These are phyloP conservation scores for Xyliphius kryptos DNA, from an alignment of 2,113 vertebrate species.

Conservation along the genomic window DNA sequence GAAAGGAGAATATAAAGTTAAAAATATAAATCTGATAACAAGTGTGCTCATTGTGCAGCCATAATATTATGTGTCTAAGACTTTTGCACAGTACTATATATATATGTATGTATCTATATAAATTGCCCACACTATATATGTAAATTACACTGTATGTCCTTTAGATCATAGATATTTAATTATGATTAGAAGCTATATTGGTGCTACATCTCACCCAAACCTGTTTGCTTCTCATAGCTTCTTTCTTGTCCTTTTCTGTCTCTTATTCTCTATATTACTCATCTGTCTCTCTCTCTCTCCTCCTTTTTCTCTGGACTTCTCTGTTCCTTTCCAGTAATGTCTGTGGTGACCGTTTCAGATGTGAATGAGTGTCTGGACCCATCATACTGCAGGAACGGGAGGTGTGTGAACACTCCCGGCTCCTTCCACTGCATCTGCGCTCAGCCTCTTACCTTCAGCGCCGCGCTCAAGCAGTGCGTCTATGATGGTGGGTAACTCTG, in stretches of 20 bases:
- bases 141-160: too few relatives aligned
- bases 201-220: slow-evolving; percentile 31
- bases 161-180: too few relatives aligned
- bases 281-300: slow-evolving; percentile 10
- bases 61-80: too few relatives aligned
- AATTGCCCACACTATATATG: too few relatives aligned
- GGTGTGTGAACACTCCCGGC: slow-evolving; percentile 81
- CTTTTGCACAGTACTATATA: too few relatives aligned
- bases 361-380: slow-evolving; percentile 85
- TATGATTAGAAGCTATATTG: not conserved
- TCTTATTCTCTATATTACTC: not conserved
- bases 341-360: slow-evolving; percentile 75
- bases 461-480: slow-evolving; percentile 74
- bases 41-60: too few relatives aligned
- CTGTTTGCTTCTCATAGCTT: slow-evolving; percentile 43
- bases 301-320: slow-evolving; percentile 18
- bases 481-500: slow-evolving; percentile 72
- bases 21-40: too few relatives aligned
- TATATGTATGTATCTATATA: too few relatives aligned
- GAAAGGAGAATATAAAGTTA: too few relatives aligned
- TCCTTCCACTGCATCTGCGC: slow-evolving; percentile 83
- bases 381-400: slow-evolving; percentile 78
- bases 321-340: slow-evolving; percentile 51
- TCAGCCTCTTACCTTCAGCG: slow-evolving; percentile 76
- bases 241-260: slow-evolving; percentile 30